phyloP scores from a whole-genome alignment of 2,888 invertebrate species.

The Lottia scabra region DNA sequence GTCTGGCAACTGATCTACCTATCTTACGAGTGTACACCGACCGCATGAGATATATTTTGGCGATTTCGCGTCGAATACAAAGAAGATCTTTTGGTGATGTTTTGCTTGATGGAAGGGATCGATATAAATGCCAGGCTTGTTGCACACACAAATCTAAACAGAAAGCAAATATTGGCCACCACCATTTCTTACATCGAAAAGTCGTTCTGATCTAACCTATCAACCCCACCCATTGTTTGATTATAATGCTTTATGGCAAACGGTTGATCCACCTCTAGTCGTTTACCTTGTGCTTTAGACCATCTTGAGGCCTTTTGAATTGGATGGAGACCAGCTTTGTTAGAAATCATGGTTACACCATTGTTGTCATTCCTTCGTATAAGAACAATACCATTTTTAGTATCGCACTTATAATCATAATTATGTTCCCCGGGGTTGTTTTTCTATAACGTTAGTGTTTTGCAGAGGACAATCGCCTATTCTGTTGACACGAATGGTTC shows the following conservation, averaged over 20 bases:
- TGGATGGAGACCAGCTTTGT: slow-evolving; percentile 4
- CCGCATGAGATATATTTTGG: too few relatives aligned
- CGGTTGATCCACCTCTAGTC: too few relatives aligned
- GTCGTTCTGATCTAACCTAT: not conserved
- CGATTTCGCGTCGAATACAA: too few relatives aligned
- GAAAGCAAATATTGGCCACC: slow-evolving; percentile 7
- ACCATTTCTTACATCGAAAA: slow-evolving; percentile 10
- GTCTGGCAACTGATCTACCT: too few relatives aligned
- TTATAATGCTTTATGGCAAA: too few relatives aligned
- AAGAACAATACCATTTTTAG: slow-evolving; percentile 12
- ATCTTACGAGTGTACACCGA: too few relatives aligned
- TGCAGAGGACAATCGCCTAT: slow-evolving; percentile 11
- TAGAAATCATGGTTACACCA: slow-evolving; percentile 7
- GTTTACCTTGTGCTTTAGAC: not conserved
- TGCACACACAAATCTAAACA: not conserved
- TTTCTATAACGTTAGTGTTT: not conserved
- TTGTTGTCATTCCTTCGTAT: slow-evolving; percentile 15
- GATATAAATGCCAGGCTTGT: too few relatives aligned
- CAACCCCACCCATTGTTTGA: slow-evolving; percentile 1
- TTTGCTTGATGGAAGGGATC: too few relatives aligned
- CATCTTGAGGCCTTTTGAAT: slow-evolving; percentile 5
- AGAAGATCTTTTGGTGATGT: too few relatives aligned
- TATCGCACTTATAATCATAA: slow-evolving; percentile 18
- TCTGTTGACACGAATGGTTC: slow-evolving; percentile 23
- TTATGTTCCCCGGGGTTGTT: not conserved